Conservation (phyloP, 2,888 invertebrate species). For the Macrosoma leucophasiata region DNA sequence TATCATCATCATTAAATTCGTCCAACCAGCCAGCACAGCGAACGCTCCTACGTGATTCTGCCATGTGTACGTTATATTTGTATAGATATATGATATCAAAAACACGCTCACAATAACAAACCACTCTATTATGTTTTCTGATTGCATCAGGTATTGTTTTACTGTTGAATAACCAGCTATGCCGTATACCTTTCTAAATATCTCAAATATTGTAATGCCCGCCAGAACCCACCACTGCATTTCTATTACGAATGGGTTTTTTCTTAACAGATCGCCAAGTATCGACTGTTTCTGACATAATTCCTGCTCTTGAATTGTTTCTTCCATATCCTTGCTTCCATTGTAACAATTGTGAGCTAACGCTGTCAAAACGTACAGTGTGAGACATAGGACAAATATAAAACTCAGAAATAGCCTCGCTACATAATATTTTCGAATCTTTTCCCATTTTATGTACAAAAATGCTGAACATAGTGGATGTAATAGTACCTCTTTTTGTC, state of each 20-base stretch:
- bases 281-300: conserved; percentile 87
- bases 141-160: conserved; percentile 87
- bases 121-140: conserved; percentile 92
- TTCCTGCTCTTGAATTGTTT: conserved; percentile 82
- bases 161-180: conserved; percentile 88
- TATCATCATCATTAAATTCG: conserved; percentile 93
- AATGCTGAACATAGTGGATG: conserved; percentile 93
- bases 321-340: conserved; percentile 84
- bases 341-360: conserved; percentile 91
- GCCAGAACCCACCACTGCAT: conserved; percentile 90
- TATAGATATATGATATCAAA: conserved; percentile 87
- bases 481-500: conserved; percentile 89
- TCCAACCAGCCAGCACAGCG: conserved; percentile 90
- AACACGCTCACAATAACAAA: conserved; percentile 90
- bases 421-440: conserved; percentile 91
- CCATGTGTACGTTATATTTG: conserved; percentile 84
- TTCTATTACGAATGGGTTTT: conserved; percentile 85
- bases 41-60: conserved; percentile 92
- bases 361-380: conserved; percentile 87
- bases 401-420: conserved; percentile 86
- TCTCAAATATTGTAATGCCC: conserved; percentile 86
- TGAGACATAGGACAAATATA: conserved; percentile 86
- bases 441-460: conserved; percentile 91
- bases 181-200: conserved; percentile 86
- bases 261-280: conserved; percentile 82